Base-by-base conservation (phyloP, 2,888 invertebrate species). In the Eristalis arbustorum region DNA sequence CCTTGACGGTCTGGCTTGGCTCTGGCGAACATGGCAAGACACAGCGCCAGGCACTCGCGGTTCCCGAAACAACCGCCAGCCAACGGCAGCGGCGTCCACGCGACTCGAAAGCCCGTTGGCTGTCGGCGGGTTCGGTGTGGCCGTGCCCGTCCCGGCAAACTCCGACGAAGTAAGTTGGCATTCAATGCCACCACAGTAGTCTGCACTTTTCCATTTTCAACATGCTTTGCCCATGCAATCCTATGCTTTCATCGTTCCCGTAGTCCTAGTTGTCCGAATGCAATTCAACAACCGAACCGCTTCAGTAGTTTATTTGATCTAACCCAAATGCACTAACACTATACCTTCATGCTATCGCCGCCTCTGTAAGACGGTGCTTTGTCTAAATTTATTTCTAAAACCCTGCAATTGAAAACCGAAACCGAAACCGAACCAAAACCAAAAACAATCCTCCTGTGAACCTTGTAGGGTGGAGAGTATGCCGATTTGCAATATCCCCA, bases 11-110 rank as follows among this genome's bases (percentile, higher is more conserved):
- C 90, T 94, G 64, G 93, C 94, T 25, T 94, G 94, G 94, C 91
- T 94, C 13, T 94, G 94, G 94, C 94, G 94, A 90, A 94, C 94
- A 89, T 94, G 94, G 94, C 92, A 94, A 66, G 94, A 94, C 42
- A 94, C 94, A 13, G 93, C 91, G 3, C 93, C 94, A 13, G 93
- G 92, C 3, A 90, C 92, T 10, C 71, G 89, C 93, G 88, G 94
- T n/a, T 74, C 76, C 0, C 59, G 73, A 63, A 81, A 49, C 22
- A 87, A 75, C 28, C 83, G 82, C 14, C 88, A 85, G 68, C 80
- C 77, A 31, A 49, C 66, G 25, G 66, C 81, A 4, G 63, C 88
- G 11, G 88, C 88, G 23, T 88, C 88, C n/a, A 88, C 88, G 8
- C 62, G 84, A 23, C 84, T 88, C 34, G 84, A 84, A 75, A 81